These are phyloP conservation scores for Clarias gariepinus DNA, from an alignment of 2,113 vertebrate species.

Conservation along the genomic window DNA sequence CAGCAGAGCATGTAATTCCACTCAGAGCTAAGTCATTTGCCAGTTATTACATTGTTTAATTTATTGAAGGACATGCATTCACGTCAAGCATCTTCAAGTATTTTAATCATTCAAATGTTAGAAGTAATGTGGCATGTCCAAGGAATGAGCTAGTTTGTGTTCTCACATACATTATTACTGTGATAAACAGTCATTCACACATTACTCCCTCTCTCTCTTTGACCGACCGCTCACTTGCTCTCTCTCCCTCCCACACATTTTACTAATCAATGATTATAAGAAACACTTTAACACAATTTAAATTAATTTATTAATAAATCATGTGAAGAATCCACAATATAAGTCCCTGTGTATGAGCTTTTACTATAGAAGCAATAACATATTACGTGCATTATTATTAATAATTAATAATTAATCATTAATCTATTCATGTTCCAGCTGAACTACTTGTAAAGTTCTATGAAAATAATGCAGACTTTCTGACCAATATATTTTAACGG, in stretches of 20 bases:
- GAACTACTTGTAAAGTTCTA: not conserved
- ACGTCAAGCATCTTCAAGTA: not conserved
- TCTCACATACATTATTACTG: not conserved
- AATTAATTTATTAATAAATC: not conserved
- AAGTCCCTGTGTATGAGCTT: not conserved
- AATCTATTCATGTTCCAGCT: not conserved
- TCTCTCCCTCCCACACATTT: not conserved
- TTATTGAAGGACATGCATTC: not conserved
- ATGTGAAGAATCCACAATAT: not conserved
- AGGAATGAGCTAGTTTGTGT: not conserved
- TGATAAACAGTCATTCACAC: not conserved
- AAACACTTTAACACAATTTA: not conserved
- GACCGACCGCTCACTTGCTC: not conserved
- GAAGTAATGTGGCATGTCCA: not conserved
- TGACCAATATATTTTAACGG: not conserved
- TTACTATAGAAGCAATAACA: not conserved
- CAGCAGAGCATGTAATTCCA: not conserved
- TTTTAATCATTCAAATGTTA: not conserved
- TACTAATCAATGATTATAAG: not conserved
- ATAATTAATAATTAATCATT: no score
- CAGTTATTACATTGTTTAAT: not conserved
- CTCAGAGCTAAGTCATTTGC: not conserved
- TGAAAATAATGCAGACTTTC: not conserved
- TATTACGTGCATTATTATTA: not conserved
- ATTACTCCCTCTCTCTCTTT: not conserved